Percentiles rank a stretch among this genome's conserved stretches.
These are phyloP conservation scores for Ceriagrion tenellum DNA, from an alignment of 2,888 invertebrate species.

Conservation along the genomic window DNA sequence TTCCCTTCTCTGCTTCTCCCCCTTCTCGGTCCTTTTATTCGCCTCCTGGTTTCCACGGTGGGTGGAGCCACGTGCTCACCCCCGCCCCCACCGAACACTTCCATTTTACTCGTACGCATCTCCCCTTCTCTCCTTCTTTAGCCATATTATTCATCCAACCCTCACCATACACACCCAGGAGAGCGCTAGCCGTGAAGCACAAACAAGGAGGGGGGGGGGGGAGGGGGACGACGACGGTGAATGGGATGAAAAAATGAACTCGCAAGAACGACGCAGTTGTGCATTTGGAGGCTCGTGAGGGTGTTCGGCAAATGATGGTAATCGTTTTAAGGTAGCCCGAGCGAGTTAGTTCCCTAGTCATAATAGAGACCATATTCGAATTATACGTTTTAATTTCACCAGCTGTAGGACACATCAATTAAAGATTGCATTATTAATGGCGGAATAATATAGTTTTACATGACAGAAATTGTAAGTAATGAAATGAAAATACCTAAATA, in stretches of 20 bases:
- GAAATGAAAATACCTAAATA: no score
- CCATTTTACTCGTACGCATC: not conserved
- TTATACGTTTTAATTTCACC: no score
- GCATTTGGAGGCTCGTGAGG: not conserved
- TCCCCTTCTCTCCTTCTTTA: not conserved
- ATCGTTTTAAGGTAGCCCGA: no score
- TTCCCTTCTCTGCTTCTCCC: not conserved
- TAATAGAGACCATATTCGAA: no score
- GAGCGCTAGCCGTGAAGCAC: not conserved
- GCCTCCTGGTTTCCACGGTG: constrained; percentile 24
- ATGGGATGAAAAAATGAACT: not conserved
- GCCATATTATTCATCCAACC: not conserved
- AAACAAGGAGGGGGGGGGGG: not conserved
- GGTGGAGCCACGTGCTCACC: constrained; percentile 5
- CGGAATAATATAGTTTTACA: no score
- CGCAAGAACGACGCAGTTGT: not conserved
- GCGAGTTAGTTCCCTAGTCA: no score
- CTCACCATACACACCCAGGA: not conserved
- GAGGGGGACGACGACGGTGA: no score
- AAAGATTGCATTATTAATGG: no score
- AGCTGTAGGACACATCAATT: no score
- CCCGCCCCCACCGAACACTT: not conserved
- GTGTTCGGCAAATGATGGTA: not conserved
- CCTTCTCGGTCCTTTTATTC: not conserved
- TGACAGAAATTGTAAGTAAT: no score